Evolutionary conservation across 2,888 invertebrate species (phyloP).

Genomic region (Mythimna ferrago): DNA sequence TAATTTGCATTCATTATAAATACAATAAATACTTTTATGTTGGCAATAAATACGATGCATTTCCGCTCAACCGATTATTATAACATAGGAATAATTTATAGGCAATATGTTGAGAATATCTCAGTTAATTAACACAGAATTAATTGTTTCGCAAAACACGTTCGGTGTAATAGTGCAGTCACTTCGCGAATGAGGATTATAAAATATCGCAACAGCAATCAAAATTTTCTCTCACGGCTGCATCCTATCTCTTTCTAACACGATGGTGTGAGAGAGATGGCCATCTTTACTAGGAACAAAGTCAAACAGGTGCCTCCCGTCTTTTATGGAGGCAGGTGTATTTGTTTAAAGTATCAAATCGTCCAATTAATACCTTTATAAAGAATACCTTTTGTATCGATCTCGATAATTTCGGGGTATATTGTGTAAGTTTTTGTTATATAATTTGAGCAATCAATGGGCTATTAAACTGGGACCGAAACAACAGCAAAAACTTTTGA

Average conservation of each 20-base stretch:
- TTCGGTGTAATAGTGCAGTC: conserved; percentile 61
- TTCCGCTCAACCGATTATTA: conserved; percentile 50
- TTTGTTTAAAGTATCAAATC: conserved; percentile 78
- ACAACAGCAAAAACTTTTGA: conserved; percentile 56
- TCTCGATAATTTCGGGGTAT: conserved; percentile 58
- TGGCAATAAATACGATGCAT: conserved; percentile 46
- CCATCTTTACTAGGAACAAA: conserved; percentile 57
- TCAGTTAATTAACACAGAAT: conserved; percentile 49
- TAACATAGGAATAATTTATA: conserved; percentile 50
- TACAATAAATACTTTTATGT: conserved; percentile 50
- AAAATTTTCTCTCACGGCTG: conserved; percentile 60
- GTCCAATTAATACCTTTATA: conserved; percentile 78
- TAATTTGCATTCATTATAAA: conserved; percentile 38
- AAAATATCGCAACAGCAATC: conserved; percentile 63
- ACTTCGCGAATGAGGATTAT: conserved; percentile 59
- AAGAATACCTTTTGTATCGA: conserved; percentile 60
- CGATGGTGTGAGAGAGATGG: conserved; percentile 56
- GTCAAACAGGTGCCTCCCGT: conserved; percentile 73
- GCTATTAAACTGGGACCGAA: conserved; percentile 63
- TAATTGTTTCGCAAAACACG: conserved; percentile 59
- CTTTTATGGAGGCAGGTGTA: conserved; percentile 76
- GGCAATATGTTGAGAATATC: conserved; percentile 45
- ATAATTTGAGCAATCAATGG: conserved; percentile 69
- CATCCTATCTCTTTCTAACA: conserved; percentile 56
- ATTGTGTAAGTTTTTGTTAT: conserved; percentile 68